Evolutionary conservation across 2,113 vertebrate species (phyloP).

Genomic region (Marcusenius ussheri): DNA sequence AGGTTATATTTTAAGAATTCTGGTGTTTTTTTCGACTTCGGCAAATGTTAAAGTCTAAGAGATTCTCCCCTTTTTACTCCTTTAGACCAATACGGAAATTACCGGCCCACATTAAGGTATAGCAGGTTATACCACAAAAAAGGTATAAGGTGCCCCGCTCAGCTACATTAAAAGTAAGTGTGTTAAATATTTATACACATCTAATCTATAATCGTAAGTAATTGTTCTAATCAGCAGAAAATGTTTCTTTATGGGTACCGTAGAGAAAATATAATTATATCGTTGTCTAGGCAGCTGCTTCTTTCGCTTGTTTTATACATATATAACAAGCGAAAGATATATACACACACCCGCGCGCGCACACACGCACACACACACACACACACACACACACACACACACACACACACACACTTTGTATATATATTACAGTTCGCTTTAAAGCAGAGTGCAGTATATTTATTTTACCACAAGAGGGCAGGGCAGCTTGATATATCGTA

Average conservation of each 20-base stretch:
- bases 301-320: not conserved
- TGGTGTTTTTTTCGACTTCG: not conserved
- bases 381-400: too few relatives aligned
- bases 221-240: not conserved
- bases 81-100: not conserved
- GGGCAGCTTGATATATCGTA: not conserved
- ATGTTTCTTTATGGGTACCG: not conserved
- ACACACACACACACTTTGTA: too few relatives aligned
- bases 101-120: not conserved
- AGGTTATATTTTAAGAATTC: not conserved
- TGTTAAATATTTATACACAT: not conserved
- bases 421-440: not conserved
- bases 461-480: conserved; percentile 5
- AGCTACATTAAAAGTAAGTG: not conserved
- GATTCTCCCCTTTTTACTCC: not conserved
- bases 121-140: not conserved
- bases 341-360: too few relatives aligned
- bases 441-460: not conserved
- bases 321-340: too few relatives aligned
- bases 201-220: not conserved
- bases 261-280: not conserved
- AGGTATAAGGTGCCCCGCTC: not conserved
- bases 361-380: too few relatives aligned
- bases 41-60: not conserved
- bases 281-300: not conserved